These are phyloP conservation scores for Marasmarcha lunaedactyla DNA, from an alignment of 2,888 invertebrate genomes.

Conservation along the genomic window DNA sequence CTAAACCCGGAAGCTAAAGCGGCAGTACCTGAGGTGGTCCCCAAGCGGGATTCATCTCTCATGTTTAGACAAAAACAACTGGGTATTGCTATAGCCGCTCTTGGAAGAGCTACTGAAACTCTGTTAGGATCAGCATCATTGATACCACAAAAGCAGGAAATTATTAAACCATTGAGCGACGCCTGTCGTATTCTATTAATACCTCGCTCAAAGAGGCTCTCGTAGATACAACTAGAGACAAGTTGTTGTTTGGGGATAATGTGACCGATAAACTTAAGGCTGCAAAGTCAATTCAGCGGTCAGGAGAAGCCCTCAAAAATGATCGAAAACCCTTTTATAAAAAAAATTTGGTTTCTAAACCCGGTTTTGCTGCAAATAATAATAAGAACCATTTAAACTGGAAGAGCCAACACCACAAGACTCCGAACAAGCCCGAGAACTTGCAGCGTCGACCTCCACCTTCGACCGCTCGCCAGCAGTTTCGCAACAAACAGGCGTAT, in stretches of 20 bases:
- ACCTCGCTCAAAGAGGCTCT: slow-evolving; percentile 4
- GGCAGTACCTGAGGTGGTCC: slow-evolving; percentile 2
- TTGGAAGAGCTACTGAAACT: slow-evolving; percentile 4
- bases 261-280: slow-evolving; percentile 3
- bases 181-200: slow-evolving; percentile 5
- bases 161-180: slow-evolving; percentile 6
- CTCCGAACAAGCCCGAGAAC: not conserved
- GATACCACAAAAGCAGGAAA: slow-evolving; percentile 4
- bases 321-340: slow-evolving; percentile 1
- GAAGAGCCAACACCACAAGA: not conserved
- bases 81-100: slow-evolving; percentile 5
- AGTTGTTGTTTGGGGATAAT: slow-evolving; percentile 8
- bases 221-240: slow-evolving; percentile 1
- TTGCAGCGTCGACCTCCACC: not conserved
- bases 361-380: not conserved
- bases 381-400: no score
- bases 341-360: not conserved
- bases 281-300: slow-evolving; percentile 3
- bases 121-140: slow-evolving; percentile 7
- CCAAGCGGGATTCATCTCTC: slow-evolving; percentile 5
- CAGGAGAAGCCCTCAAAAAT: slow-evolving; percentile 5
- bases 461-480: not conserved
- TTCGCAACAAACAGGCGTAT: not conserved
- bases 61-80: slow-evolving; percentile 6
- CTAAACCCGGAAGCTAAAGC: slow-evolving; percentile 9